Conservation (phyloP, 2,113 vertebrate genomes). For the Amblyornis subalaris region DNA sequence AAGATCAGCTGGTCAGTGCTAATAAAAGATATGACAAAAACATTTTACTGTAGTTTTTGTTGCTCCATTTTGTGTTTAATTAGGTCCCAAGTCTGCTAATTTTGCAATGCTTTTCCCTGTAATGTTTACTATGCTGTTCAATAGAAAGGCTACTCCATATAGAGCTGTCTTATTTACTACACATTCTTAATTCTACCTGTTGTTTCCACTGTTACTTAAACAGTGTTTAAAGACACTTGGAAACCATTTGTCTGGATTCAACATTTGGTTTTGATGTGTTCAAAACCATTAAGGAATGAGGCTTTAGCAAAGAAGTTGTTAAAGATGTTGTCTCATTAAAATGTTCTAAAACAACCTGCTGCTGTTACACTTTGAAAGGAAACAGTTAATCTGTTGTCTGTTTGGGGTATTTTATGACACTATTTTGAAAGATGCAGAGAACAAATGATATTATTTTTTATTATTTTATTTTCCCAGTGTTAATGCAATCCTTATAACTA, state of each 20-base stretch:
- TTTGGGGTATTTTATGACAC: not conserved
- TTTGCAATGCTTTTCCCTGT: not conserved
- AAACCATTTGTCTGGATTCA: not conserved
- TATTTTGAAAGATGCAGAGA: not conserved
- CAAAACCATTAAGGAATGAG: not conserved
- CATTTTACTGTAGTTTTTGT: not conserved
- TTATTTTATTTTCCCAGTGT: not conserved
- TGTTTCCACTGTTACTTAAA: not conserved
- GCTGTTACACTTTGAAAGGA: not conserved
- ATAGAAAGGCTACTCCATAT: not conserved
- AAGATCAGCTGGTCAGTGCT: not conserved
- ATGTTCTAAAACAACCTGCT: not conserved
- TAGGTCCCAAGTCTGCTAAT: not conserved
- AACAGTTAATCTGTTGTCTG: not conserved
- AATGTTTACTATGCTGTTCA: not conserved
- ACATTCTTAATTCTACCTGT: not conserved
- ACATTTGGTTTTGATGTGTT: not conserved
- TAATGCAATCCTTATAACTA: not conserved
- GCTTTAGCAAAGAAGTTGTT: not conserved
- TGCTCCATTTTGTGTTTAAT: not conserved
- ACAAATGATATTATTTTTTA: not conserved
- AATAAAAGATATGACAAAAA: not conserved
- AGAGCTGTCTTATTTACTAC: not conserved
- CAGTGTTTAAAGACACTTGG: not conserved
- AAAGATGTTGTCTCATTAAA: not conserved